A percentile compares a stretch with the other conserved stretches of the same genome.
phyloP scores from a whole-genome alignment of 2,797 vertebrate species.

The Labroides dimidiatus region DNA sequence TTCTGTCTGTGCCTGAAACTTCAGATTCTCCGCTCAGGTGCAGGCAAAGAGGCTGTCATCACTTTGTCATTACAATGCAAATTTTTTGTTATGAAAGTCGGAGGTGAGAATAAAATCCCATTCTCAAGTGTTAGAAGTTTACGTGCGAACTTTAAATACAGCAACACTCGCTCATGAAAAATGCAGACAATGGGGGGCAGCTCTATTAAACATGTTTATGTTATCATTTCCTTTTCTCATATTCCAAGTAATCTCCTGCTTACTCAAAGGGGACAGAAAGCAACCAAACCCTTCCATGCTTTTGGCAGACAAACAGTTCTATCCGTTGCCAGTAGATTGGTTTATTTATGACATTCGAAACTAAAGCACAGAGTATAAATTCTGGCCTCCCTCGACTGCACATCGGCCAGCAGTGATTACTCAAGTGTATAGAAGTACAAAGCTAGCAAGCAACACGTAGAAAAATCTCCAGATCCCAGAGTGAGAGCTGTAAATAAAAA shows the following conservation, averaged over 20 bases:
- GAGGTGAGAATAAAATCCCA: not conserved
- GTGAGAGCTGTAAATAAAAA: slow-evolving; percentile 5
- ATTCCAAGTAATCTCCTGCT: slow-evolving; percentile 16
- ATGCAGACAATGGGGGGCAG: not conserved
- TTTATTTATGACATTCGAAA: slow-evolving; percentile 41
- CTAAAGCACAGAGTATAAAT: slow-evolving; percentile 32
- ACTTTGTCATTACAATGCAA: slow-evolving; percentile 6
- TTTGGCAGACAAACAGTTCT: slow-evolving; percentile 15
- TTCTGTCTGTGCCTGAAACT: not conserved
- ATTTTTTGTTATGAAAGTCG: slow-evolving; percentile 1
- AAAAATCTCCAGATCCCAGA: slow-evolving; percentile 1
- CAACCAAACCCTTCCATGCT: slow-evolving; percentile 14
- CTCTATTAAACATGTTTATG: not conserved
- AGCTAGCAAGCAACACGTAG: slow-evolving; percentile 7
- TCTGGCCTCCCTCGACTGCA: slow-evolving; percentile 17
- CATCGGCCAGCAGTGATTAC: slow-evolving; percentile 22
- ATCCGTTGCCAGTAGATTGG: slow-evolving; percentile 20
- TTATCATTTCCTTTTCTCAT: not conserved
- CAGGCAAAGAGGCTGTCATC: not conserved
- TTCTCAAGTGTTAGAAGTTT: not conserved
- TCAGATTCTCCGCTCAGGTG: not conserved
- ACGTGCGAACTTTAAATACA: not conserved
- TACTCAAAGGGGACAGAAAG: slow-evolving; percentile 17
- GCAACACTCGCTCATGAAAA: not conserved
- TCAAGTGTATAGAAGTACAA: slow-evolving; percentile 12